phyloP scores from a whole-genome alignment of 2,888 invertebrate species.

The Ochlodes sylvanus region DNA sequence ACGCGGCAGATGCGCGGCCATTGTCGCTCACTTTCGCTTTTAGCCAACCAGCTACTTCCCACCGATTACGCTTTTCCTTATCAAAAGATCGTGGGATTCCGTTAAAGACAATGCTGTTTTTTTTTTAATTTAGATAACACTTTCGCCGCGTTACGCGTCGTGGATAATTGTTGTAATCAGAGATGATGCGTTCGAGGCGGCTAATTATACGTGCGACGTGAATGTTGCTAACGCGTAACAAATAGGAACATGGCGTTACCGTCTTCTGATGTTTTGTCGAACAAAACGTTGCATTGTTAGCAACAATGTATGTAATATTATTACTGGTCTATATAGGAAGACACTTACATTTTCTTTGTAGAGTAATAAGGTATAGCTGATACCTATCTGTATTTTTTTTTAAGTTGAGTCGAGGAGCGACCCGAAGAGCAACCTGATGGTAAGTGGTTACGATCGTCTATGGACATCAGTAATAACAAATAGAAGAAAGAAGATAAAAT shows the following conservation, averaged over 20 bases:
- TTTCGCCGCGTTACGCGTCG: constrained; percentile 71
- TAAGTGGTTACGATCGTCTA: too few species aligned
- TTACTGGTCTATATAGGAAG: neutral
- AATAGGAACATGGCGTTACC: constrained; percentile 12
- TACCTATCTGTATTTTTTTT: too few species aligned
- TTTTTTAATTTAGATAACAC: constrained; percentile 69
- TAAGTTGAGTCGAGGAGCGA: too few species aligned
- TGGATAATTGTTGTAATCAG: constrained; percentile 64
- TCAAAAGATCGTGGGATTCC: constrained; percentile 79
- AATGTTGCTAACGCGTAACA: constrained; percentile 39
- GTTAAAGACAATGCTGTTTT: constrained; percentile 72
- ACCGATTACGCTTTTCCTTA: constrained; percentile 79
- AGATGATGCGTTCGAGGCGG: constrained; percentile 50
- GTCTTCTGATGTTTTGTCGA: constrained; percentile 13
- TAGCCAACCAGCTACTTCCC: constrained; percentile 67
- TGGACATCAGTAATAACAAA: too few species aligned
- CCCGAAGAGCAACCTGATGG: too few species aligned
- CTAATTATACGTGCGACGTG: constrained; percentile 49
- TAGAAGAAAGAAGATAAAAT: too few species aligned
- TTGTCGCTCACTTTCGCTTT: constrained; percentile 77
- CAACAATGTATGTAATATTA: too few species aligned
- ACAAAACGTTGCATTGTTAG: constrained; percentile 18
- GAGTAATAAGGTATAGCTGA: too few species aligned
- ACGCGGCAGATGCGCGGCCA: constrained; percentile 48
- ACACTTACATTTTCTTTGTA: too few species aligned